Conservation (phyloP, 2,797 vertebrate species). For the Acanthis flammea region DNA sequence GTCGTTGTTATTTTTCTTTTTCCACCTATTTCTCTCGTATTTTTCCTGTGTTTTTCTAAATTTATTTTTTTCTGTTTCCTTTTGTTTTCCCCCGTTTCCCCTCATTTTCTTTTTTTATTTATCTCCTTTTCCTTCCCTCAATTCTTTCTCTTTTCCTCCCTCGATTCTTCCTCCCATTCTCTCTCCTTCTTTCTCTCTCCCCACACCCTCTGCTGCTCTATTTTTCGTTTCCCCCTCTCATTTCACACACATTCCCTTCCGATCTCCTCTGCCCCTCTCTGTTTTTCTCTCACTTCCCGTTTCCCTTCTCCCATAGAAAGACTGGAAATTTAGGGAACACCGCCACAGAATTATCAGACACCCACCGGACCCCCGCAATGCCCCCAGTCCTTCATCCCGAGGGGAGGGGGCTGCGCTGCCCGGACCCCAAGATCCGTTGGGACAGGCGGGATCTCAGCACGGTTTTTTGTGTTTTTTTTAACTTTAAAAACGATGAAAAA, state of each 20-base stretch:
- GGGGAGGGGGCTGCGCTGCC: not conserved
- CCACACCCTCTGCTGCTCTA: not conserved
- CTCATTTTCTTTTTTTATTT: not conserved
- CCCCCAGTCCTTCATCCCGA: not conserved
- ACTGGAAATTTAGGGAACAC: not conserved
- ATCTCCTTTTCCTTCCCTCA: not conserved
- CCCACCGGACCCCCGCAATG: not conserved
- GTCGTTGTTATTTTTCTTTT: not conserved
- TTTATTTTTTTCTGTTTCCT: too few species aligned
- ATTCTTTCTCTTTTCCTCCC: not conserved
- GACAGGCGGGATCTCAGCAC: fast-evolving
- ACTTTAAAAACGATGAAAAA: not conserved
- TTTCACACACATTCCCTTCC: not conserved
- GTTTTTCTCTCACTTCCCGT: not conserved
- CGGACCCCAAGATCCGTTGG: not conserved
- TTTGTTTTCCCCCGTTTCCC: fast-evolving
- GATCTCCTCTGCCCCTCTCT: not conserved
- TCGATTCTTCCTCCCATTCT: not conserved
- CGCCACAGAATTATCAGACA: not conserved
- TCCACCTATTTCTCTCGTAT: fast-evolving
- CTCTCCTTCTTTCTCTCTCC: too few species aligned
- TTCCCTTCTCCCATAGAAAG: not conserved
- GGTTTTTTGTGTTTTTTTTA: fast-evolving
- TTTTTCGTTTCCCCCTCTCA: not conserved
- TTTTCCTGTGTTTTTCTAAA: fast-evolving